phyloP scores from a whole-genome alignment of 2,888 invertebrate species.

The Troglohyphantes excavatus region DNA sequence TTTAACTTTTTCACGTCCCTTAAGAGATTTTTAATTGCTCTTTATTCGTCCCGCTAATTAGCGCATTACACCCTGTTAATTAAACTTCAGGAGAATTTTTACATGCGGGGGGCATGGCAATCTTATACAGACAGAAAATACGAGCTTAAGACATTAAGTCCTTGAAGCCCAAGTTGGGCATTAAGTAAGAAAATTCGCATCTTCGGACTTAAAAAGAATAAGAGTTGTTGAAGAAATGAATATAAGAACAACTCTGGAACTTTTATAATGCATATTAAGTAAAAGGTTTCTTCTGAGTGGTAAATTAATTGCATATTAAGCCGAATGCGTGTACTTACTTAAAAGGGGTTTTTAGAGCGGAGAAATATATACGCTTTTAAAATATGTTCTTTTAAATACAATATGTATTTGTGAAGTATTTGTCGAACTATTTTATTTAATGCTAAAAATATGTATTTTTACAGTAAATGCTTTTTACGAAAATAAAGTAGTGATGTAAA shows the following conservation, averaged over 20 bases:
- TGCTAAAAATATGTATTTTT: too few species aligned
- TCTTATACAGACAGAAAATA: background rate
- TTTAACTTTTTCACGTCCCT: background rate
- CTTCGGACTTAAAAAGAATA: too few species aligned
- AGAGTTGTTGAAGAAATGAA: too few species aligned
- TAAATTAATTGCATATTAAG: background rate
- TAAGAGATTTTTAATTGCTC: constrained; percentile 33
- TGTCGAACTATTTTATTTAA: too few species aligned
- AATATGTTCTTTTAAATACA: too few species aligned
- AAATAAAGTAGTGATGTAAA: too few species aligned
- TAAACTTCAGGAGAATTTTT: constrained; percentile 18
- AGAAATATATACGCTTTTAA: too few species aligned
- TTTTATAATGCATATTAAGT: background rate
- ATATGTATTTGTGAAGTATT: too few species aligned
- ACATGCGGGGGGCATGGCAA: constrained; percentile 3
- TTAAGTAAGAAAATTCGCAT: background rate
- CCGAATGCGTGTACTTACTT: too few species aligned
- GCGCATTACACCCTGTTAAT: background rate
- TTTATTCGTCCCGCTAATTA: constrained; percentile 28
- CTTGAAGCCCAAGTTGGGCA: background rate
- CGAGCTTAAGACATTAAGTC: constrained; percentile 1
- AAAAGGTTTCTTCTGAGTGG: background rate
- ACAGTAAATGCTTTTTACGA: too few species aligned
- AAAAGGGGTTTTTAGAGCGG: too few species aligned
- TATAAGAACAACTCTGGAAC: too few species aligned